A percentile compares a stretch with the other conserved stretches of the same genome.
Conservation (phyloP, 2,113 vertebrate species). For the Callipepla californica region DNA sequence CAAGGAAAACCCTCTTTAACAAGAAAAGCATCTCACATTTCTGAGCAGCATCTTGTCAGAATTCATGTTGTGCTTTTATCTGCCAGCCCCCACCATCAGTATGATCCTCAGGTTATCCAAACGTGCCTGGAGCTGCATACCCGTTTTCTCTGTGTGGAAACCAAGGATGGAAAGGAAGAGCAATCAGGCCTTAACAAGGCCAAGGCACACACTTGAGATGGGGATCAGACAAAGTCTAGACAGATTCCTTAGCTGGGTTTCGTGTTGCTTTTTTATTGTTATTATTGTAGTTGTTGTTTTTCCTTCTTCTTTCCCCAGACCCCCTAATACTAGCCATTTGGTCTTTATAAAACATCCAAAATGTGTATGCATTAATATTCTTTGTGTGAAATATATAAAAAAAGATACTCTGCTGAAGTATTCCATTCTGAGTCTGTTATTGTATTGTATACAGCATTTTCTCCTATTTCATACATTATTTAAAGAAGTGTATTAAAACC, state of each 20-base stretch:
- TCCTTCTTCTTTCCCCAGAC: not conserved
- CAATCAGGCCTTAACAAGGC: not conserved
- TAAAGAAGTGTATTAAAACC: slow-evolving; percentile 6
- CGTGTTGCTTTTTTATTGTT: not conserved
- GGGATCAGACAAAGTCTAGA: not conserved
- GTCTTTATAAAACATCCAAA: not conserved
- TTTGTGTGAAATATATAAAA: slow-evolving; percentile 2
- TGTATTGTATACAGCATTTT: not conserved
- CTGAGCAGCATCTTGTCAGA: not conserved
- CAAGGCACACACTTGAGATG: not conserved
- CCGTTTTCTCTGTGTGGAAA: not conserved
- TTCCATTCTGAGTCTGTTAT: not conserved
- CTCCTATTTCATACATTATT: slow-evolving; percentile 3
- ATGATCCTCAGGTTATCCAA: not conserved
- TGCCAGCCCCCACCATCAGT: not conserved
- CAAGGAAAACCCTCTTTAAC: not conserved
- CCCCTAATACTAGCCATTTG: slow-evolving; percentile 19
- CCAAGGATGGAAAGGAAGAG: not conserved
- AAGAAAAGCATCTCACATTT: not conserved
- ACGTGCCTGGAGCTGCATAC: not conserved
- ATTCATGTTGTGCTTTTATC: not conserved
- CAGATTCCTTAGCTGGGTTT: not conserved
- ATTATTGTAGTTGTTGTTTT: not conserved
- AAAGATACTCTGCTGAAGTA: not conserved
- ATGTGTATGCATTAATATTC: not conserved